phyloP scores from a whole-genome alignment of 2,888 invertebrate species.

The Trilocha varians region DNA sequence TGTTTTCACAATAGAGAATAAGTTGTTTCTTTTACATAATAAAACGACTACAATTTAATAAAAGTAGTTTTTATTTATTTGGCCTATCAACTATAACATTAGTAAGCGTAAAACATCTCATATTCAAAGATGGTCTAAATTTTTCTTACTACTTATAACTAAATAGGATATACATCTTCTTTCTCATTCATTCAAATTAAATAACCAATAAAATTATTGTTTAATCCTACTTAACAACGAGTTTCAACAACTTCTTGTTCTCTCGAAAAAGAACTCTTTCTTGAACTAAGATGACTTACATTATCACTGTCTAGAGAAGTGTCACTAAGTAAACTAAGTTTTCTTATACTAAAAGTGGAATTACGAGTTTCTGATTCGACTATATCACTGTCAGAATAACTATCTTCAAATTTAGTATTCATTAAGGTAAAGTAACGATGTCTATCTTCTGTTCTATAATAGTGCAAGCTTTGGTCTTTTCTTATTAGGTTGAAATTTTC shows the following conservation, averaged over 20 bases:
- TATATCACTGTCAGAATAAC: conserved; percentile 14
- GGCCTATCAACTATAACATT: no score
- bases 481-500: conserved; percentile 70
- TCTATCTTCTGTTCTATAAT: conserved; percentile 35
- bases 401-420: conserved; percentile 26
- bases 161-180: no score
- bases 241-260: conserved; percentile 42
- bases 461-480: conserved; percentile 41
- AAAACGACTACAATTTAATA: no score
- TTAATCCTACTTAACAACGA: conserved; percentile 28
- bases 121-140: no score
- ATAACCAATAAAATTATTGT: background rate
- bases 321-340: conserved; percentile 24
- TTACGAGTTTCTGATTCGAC: conserved; percentile 21
- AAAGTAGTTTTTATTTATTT: no score
- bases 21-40: no score
- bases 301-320: conserved; percentile 17
- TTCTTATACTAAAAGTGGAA: conserved; percentile 25
- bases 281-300: conserved; percentile 16
- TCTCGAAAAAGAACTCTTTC: conserved; percentile 26
- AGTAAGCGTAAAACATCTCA: no score
- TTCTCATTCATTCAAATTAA: no score
- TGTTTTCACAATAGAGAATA: no score
- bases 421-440: conserved; percentile 32
- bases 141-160: no score